Conservation (phyloP, 2,888 invertebrate genomes). For the Dasypolia templi region DNA sequence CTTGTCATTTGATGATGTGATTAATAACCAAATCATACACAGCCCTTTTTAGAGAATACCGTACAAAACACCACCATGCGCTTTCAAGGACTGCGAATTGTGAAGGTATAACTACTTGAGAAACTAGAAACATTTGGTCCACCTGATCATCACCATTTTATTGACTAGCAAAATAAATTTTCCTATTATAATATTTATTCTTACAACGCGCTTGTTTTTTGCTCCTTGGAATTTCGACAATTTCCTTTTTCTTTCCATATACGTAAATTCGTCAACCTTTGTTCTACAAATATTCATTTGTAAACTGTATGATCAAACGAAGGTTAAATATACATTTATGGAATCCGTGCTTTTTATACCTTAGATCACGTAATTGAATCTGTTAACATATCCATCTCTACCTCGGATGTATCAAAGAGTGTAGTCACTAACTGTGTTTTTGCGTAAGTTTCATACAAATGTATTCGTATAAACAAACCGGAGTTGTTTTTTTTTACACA, state of each 20-base stretch:
- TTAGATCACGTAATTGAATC: background rate
- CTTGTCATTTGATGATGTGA: background rate
- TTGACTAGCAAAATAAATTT: background rate
- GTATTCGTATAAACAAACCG: background rate
- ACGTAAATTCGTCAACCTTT: slow-evolving; percentile 8
- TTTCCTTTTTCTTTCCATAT: background rate
- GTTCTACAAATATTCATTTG: background rate
- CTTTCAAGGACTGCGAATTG: background rate
- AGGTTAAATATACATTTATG: slow-evolving; percentile 6
- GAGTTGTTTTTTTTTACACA: background rate
- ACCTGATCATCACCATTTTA: no score
- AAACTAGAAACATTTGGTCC: background rate
- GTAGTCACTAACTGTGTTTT: background rate
- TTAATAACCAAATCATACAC: background rate
- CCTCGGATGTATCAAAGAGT: no score
- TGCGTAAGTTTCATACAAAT: background rate
- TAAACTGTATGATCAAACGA: background rate
- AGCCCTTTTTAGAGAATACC: background rate
- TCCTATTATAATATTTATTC: no score
- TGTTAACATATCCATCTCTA: background rate
- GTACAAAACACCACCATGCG: no score
- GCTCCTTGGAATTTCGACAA: background rate
- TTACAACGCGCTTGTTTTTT: background rate
- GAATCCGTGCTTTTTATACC: background rate
- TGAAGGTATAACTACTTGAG: background rate